Conservation (phyloP, 2,797 vertebrate genomes). For the Tragelaphus oryx region DNA sequence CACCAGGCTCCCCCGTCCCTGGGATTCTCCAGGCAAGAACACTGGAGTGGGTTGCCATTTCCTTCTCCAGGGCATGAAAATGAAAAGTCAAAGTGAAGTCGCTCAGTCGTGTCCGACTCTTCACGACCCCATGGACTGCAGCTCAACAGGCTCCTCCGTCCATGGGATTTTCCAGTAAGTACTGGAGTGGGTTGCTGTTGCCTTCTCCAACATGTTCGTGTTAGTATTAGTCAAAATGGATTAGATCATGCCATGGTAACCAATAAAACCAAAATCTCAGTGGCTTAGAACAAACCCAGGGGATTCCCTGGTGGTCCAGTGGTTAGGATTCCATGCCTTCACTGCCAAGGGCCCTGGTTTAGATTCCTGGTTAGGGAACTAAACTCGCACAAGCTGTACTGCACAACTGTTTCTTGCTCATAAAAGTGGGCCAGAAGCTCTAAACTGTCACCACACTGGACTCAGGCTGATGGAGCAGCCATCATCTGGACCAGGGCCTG, state of each 20-base stretch:
- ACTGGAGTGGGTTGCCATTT: no score
- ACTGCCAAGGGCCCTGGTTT: not conserved
- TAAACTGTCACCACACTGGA: not conserved
- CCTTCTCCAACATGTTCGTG: not conserved
- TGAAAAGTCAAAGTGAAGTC: no score
- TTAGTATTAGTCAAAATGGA: not conserved
- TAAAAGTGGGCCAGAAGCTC: not conserved
- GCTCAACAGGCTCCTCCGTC: no score
- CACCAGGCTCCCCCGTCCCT: no score
- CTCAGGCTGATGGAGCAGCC: not conserved
- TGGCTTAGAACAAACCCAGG: not conserved
- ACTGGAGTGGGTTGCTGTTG: no score
- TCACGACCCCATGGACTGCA: fast-evolving
- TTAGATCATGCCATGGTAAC: not conserved
- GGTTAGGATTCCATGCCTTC: not conserved
- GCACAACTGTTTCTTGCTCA: not conserved
- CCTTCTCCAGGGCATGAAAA: no score
- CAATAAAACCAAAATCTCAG: not conserved
- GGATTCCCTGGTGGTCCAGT: not conserved
- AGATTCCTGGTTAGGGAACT: not conserved
- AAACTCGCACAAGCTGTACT: not conserved
- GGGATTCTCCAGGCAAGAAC: no score
- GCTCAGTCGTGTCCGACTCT: no score
- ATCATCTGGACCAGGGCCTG: not conserved
- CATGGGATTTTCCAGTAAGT: no score